phyloP scores from a whole-genome alignment of 2,888 invertebrate genomes.

The Tachystola acroxantha region DNA sequence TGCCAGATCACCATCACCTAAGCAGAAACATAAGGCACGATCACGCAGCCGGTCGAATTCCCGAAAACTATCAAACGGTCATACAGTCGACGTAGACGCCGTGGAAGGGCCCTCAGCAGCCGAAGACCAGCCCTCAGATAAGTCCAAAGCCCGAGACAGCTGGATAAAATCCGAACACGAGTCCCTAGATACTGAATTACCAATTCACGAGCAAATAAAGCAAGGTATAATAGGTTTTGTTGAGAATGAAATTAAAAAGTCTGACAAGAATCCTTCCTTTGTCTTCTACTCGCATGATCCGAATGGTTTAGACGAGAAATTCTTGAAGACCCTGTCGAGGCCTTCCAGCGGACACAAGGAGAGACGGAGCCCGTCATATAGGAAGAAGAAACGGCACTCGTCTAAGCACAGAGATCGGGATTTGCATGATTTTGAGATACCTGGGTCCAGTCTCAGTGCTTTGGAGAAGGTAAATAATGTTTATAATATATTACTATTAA shows the following conservation, averaged over 20 bases:
- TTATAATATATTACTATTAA: too few species aligned
- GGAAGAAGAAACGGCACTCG: conserved; percentile 67
- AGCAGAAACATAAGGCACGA: conserved; percentile 43
- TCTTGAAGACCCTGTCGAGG: conserved; percentile 58
- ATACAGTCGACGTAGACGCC: conserved; percentile 28
- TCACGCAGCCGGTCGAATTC: conserved; percentile 54
- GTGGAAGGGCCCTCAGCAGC: conserved; percentile 21
- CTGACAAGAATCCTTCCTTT: conserved; percentile 68
- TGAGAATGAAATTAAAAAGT: conserved; percentile 71
- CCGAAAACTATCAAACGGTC: conserved; percentile 63
- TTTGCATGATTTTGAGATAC: conserved; percentile 69
- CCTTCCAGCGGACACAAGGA: conserved; percentile 72
- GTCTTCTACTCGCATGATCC: conserved; percentile 74
- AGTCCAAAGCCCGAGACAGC: conserved; percentile 55
- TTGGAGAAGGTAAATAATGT: conserved; percentile 53
- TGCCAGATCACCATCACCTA: conserved; percentile 63
- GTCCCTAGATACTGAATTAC: conserved; percentile 76
- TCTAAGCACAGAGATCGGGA: conserved; percentile 66
- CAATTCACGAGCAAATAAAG: conserved; percentile 77
- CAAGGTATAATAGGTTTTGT: conserved; percentile 72
- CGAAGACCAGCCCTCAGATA: conserved; percentile 41
- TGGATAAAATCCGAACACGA: conserved; percentile 74
- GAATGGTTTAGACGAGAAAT: conserved; percentile 66
- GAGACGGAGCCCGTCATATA: conserved; percentile 67
- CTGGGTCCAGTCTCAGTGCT: conserved; percentile 72